These are phyloP conservation scores for Eriocheir sinensis DNA, from an alignment of 1,140 invertebrate genomes.

Conservation along the genomic window DNA sequence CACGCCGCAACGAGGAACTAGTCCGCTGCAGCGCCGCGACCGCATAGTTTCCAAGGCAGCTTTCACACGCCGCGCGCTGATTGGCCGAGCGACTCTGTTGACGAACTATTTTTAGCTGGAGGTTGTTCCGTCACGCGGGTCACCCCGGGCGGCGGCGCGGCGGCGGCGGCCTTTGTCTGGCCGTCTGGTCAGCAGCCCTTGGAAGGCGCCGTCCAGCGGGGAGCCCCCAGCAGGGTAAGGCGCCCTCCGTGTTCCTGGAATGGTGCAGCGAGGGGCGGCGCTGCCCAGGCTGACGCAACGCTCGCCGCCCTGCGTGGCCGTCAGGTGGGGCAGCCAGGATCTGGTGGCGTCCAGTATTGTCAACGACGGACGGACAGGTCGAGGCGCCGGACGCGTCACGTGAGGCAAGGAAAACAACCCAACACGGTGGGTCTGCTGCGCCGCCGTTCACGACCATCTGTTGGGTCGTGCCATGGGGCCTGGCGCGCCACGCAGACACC, in stretches of 20 bases:
- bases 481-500: too few relatives aligned
- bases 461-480: not conserved
- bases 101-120: conserved; percentile 61
- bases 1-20: conserved; percentile 26
- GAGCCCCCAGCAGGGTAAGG: not conserved
- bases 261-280: not conserved
- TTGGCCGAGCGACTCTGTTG: conserved; percentile 60
- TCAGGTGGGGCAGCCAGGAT: too few relatives aligned
- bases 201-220: not conserved
- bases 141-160: not conserved
- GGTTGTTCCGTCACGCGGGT: conserved; percentile 49
- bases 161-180: not conserved
- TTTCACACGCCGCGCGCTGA: conserved; percentile 62
- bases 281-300: not conserved
- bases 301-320: too few relatives aligned
- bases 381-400: too few relatives aligned
- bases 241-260: not conserved
- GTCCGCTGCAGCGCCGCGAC: conserved; percentile 55
- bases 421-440: not conserved
- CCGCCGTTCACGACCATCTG: not conserved
- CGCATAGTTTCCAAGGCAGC: conserved; percentile 73
- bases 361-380: too few relatives aligned
- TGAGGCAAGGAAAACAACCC: too few relatives aligned
- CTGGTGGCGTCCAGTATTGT: too few relatives aligned
- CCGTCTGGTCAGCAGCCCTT: conserved; percentile 18